phyloP scores from a whole-genome alignment of 2,888 invertebrate genomes.

The Ommatoiulus sabulosus region DNA sequence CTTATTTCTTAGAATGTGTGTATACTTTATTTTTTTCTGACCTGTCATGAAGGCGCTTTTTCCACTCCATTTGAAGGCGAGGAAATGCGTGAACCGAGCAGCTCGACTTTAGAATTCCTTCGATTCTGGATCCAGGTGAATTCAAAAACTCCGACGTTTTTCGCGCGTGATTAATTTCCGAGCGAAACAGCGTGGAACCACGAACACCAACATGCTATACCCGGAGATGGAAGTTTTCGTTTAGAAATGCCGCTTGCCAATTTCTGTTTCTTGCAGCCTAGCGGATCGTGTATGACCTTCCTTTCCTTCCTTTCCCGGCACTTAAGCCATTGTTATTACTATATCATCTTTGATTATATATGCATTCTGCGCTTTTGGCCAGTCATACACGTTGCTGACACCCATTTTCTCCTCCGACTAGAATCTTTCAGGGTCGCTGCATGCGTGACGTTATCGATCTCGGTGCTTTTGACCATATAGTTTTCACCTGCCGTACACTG shows the following conservation, averaged over 20 bases:
- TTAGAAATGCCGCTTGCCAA: background rate
- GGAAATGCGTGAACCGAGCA: background rate
- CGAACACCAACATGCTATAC: background rate
- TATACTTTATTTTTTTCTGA: background rate
- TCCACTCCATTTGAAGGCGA: background rate
- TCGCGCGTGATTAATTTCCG: background rate
- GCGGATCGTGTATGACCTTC: background rate
- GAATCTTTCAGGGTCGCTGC: background rate
- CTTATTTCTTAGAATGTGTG: background rate
- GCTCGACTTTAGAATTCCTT: background rate
- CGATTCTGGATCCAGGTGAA: background rate
- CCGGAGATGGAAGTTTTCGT: background rate
- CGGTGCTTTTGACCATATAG: background rate
- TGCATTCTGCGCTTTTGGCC: background rate
- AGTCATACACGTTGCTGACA: background rate
- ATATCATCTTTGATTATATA: constrained; percentile 1
- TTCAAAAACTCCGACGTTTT: background rate
- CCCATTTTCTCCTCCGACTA: background rate
- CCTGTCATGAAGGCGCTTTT: constrained; percentile 22
- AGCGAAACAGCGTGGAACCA: background rate
- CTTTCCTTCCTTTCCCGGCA: background rate
- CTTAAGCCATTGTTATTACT: background rate
- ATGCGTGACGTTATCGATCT: background rate
- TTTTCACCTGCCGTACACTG: background rate
- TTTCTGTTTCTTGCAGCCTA: background rate